Percentiles rank a stretch among this genome's conserved stretches.
Conservation (phyloP, 2,888 invertebrate species). For the Apeira syringaria region DNA sequence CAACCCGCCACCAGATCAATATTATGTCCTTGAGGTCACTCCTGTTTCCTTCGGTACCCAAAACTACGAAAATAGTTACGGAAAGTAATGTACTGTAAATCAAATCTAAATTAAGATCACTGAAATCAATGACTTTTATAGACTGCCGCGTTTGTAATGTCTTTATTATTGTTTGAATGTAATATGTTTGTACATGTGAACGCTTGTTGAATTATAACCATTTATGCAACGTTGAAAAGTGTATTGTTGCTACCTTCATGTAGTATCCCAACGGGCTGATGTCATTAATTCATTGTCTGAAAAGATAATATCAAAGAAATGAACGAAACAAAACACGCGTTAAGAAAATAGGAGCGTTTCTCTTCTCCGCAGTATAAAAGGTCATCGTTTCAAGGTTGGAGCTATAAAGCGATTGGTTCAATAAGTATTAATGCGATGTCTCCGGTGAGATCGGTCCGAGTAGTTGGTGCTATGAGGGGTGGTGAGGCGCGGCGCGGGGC, state of each 20-base stretch:
- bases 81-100: no score
- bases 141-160: no score
- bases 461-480: conserved; percentile 36
- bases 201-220: no score
- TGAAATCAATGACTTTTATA: no score
- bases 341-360: conserved; percentile 34
- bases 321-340: conserved; percentile 21
- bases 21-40: conserved; percentile 74
- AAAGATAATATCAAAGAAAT: not conserved
- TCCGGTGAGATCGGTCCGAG: conserved; percentile 44
- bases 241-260: no score
- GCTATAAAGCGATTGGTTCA: conserved; percentile 50
- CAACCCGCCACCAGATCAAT: conserved; percentile 72
- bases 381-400: conserved; percentile 58
- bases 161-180: no score
- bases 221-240: no score
- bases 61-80: conserved; percentile 41
- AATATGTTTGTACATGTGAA: no score
- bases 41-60: conserved; percentile 42
- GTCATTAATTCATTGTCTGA: not conserved
- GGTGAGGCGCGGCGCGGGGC: conserved; percentile 48
- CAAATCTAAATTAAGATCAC: no score
- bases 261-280: no score
- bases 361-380: conserved; percentile 39
- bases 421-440: conserved; percentile 43